Evolutionary conservation across 1,140 invertebrate species (phyloP).

Genomic region (Argopecten irradians): DNA sequence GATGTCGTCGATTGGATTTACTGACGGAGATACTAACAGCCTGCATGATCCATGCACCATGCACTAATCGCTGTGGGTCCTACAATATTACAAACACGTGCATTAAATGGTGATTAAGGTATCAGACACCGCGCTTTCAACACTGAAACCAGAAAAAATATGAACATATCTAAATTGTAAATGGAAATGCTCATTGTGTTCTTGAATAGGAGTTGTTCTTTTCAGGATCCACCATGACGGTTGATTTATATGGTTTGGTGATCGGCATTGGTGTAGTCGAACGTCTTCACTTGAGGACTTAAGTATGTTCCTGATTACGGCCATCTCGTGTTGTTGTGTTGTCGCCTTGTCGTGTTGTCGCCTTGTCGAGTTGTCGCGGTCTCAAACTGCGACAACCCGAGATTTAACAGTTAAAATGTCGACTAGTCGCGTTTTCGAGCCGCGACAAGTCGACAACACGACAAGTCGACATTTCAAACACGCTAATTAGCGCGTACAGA

Average conservation of each 20-base stretch:
- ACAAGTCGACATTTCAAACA: no score
- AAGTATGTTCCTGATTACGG: no score
- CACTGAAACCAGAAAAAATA: background rate
- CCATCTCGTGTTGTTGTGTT: no score
- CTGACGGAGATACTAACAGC: background rate
- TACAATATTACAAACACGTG: constrained; percentile 5
- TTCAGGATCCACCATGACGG: background rate
- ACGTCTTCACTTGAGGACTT: background rate
- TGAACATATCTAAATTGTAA: background rate
- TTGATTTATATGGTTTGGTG: background rate
- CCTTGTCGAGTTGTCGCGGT: no score
- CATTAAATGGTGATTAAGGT: background rate
- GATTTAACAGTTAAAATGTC: no score
- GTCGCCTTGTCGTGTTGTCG: no score
- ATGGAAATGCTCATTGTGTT: background rate
- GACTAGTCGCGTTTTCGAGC: no score
- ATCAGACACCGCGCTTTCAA: background rate
- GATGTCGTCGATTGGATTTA: background rate
- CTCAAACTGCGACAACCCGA: no score
- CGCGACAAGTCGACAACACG: no score
- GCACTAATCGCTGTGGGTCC: no score
- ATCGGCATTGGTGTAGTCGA: background rate
- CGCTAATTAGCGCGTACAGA: no score
- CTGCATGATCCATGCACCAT: no score
- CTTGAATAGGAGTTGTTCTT: background rate